Conservation (phyloP, 35 echinoderm and acorn worm genomes). For the Heliocidaris tuberculata region DNA sequence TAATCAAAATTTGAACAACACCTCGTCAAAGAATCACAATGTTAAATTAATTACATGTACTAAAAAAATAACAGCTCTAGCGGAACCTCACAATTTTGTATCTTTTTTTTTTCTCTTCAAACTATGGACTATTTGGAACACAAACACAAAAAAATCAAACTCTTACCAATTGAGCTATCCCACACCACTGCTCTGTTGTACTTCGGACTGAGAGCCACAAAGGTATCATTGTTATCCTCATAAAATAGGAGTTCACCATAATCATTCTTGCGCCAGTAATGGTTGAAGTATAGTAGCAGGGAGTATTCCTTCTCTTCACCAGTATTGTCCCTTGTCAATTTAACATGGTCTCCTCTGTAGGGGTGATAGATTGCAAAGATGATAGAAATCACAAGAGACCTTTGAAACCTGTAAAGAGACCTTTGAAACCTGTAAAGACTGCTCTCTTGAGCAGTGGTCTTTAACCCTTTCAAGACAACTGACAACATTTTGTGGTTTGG, state of each 20-base stretch:
- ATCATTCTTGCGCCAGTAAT: constrained; percentile 67
- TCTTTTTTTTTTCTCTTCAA: background rate
- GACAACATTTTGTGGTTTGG: no score
- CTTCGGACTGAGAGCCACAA: constrained; percentile 56
- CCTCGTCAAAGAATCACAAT: no score
- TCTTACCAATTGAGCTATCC: constrained; percentile 81
- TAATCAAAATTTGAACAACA: no score
- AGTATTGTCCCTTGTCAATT: constrained; percentile 18
- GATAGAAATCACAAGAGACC: background rate
- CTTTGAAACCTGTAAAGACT: no score
- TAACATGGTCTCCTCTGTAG: constrained; percentile 59
- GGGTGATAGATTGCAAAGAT: background rate
- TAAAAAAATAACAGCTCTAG: no score
- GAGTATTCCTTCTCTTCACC: constrained; percentile 49
- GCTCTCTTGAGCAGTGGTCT: no score
- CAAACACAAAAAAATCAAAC: background rate
- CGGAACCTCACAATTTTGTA: background rate
- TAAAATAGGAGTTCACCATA: constrained; percentile 73
- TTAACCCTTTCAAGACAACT: no score
- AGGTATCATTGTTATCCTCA: constrained; percentile 49
- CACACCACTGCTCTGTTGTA: constrained; percentile 68
- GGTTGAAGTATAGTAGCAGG: constrained; percentile 53
- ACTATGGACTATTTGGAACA: background rate
- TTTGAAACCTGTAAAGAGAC: background rate
- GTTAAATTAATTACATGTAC: no score